A percentile compares a stretch with the other conserved stretches of the same genome.
Conservation (phyloP, 2,113 vertebrate species). For the Ondatra zibethicus region DNA sequence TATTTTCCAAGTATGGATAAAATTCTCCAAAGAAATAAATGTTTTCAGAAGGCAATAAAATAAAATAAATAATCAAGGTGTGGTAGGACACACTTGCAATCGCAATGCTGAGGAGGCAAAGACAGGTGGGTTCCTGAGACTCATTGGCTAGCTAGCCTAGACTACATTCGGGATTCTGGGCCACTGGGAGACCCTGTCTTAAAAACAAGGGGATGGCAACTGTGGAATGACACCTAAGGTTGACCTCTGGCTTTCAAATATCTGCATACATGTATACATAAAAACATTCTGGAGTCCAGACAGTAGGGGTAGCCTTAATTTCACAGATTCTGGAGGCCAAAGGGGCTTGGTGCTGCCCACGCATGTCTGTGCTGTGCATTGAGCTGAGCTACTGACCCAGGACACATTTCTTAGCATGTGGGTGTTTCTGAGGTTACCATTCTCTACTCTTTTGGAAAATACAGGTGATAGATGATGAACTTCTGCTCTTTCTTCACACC, state of each 20-base stretch:
- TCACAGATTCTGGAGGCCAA: not conserved
- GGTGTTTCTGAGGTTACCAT: not conserved
- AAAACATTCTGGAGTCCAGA: not conserved
- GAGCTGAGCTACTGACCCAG: not conserved
- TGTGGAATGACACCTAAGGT: not conserved
- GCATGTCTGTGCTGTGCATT: accelerated
- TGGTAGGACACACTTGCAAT: not conserved
- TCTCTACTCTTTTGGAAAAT: not conserved
- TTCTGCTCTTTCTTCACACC: not conserved
- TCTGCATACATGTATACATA: not conserved
- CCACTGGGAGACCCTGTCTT: not conserved
- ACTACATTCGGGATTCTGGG: not conserved
- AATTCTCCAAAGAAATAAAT: not conserved
- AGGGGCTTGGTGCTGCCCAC: accelerated
- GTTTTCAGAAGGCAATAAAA: not conserved
- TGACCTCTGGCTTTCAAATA: not conserved
- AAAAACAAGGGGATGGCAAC: not conserved
- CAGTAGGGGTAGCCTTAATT: too few species aligned
- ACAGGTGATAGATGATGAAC: not conserved
- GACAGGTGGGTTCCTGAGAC: not conserved
- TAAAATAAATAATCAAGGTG: too few species aligned
- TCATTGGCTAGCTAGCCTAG: not conserved
- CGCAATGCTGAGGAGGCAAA: not conserved
- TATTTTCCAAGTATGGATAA: not conserved
- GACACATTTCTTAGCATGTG: not conserved